Percentiles rank a stretch among this genome's conserved stretches.
Evolutionary conservation across 2,888 invertebrate genomes (phyloP).

Genomic region (Macrosiphum euphorbiae): DNA sequence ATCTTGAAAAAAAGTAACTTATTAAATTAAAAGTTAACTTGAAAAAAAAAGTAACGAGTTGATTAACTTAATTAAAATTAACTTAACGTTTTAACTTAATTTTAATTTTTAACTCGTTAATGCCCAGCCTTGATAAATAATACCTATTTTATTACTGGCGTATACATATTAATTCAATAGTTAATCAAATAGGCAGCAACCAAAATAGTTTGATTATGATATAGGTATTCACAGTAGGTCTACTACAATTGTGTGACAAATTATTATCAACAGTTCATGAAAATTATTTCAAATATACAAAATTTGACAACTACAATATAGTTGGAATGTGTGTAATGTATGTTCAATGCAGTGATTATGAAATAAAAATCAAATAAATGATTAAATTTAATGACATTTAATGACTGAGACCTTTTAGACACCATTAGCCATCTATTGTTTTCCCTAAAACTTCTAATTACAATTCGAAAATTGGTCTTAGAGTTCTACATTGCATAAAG

Average conservation of each 20-base stretch:
- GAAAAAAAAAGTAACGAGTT: no score
- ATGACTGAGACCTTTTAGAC: slow-evolving; percentile 43
- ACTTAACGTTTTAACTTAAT: no score
- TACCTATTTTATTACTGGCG: neutral
- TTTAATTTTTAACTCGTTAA: no score
- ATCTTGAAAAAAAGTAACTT: no score
- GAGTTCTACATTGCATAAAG: slow-evolving; percentile 37
- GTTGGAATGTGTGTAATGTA: neutral
- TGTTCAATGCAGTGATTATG: neutral
- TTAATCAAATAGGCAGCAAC: neutral
- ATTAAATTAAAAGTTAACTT: no score
- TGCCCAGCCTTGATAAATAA: no score
- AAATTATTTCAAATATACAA: neutral
- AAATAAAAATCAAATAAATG: slow-evolving; percentile 4
- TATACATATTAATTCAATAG: neutral
- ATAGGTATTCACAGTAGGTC: neutral
- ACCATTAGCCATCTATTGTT: slow-evolving; percentile 51
- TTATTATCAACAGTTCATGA: neutral
- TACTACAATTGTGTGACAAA: neutral
- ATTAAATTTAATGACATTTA: slow-evolving; percentile 28
- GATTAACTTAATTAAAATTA: no score
- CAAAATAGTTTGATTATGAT: neutral
- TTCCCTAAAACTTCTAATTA: slow-evolving; percentile 54
- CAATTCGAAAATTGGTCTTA: slow-evolving; percentile 50
- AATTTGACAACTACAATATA: neutral